A percentile compares a stretch with the other conserved stretches of the same genome.
Conservation (phyloP, 2,797 vertebrate genomes). For the Platalea minor region DNA sequence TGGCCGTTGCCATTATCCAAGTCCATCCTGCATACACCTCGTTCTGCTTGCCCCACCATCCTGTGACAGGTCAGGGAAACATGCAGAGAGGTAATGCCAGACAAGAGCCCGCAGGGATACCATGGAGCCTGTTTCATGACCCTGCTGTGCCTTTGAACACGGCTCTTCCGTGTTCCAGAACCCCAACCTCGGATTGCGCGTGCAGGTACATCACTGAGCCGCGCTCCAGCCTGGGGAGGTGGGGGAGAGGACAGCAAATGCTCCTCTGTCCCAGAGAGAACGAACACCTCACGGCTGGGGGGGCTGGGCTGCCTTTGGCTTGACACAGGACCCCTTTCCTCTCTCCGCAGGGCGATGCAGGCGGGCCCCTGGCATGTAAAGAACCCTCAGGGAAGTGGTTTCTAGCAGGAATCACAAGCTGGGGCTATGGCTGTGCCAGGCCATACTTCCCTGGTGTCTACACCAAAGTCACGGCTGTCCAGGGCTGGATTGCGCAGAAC, state of each 20-base stretch:
- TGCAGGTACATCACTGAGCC: neutral
- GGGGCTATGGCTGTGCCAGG: conserved; percentile 92
- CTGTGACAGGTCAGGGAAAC: neutral
- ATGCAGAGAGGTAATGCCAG: neutral
- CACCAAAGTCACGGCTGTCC: conserved; percentile 84
- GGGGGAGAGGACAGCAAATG: neutral
- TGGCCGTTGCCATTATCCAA: neutral
- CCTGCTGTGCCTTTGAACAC: neutral
- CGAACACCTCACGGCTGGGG: neutral
- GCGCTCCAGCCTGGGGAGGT: neutral
- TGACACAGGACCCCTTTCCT: neutral
- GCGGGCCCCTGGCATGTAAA: conserved; percentile 89
- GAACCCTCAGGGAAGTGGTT: conserved; percentile 89
- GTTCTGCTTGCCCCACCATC: neutral
- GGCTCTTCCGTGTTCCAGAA: neutral
- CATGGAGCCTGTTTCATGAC: neutral
- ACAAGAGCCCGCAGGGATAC: neutral
- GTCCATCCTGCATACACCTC: neutral
- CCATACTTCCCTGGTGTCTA: conserved; percentile 91
- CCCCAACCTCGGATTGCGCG: neutral
- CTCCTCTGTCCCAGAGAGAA: neutral
- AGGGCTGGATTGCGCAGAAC: conserved; percentile 86
- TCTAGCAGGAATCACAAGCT: conserved; percentile 93
- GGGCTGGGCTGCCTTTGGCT: neutral
- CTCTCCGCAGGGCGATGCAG: conserved; percentile 87